These are phyloP conservation scores for Falco punctatus DNA, from an alignment of 2,113 vertebrate genomes.

Conservation along the genomic window DNA sequence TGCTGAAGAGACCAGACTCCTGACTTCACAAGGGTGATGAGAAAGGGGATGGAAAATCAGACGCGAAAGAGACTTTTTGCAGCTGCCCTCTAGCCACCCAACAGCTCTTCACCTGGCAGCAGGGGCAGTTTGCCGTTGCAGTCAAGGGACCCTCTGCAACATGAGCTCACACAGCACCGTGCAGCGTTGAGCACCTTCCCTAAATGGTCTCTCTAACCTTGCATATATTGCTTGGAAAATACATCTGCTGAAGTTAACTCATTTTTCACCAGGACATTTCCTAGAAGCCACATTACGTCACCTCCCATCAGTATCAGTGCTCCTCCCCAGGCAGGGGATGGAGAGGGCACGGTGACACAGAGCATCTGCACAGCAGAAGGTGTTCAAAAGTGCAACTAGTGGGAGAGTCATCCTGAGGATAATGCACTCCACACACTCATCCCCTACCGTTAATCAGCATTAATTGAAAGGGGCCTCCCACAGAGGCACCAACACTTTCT, in stretches of 20 bases:
- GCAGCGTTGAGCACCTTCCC: not conserved
- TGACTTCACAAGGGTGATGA: not conserved
- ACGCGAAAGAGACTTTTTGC: not conserved
- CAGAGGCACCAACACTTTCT: not conserved
- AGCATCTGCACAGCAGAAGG: not conserved
- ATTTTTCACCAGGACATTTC: not conserved
- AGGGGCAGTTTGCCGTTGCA: rapidly evolving
- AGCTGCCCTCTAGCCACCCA: not conserved
- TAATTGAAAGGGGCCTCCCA: not conserved
- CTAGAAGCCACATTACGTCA: not conserved
- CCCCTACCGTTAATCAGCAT: not conserved
- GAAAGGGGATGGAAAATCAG: not conserved
- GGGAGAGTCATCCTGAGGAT: not conserved
- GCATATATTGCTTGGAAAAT: not conserved
- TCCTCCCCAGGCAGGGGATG: not conserved
- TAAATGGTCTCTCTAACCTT: too few relatives aligned
- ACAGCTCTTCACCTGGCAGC: rapidly evolving
- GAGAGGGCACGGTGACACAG: not conserved
- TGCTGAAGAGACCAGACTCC: not conserved
- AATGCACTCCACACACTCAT: rapidly evolving
- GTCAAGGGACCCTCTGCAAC: not conserved
- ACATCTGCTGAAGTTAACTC: not conserved
- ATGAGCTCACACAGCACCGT: not conserved
- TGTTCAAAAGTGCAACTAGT: not conserved
- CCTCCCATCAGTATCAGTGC: not conserved